Evolutionary conservation across 2,113 vertebrate species (phyloP).

Genomic region (Drymodes brunneopygia): DNA sequence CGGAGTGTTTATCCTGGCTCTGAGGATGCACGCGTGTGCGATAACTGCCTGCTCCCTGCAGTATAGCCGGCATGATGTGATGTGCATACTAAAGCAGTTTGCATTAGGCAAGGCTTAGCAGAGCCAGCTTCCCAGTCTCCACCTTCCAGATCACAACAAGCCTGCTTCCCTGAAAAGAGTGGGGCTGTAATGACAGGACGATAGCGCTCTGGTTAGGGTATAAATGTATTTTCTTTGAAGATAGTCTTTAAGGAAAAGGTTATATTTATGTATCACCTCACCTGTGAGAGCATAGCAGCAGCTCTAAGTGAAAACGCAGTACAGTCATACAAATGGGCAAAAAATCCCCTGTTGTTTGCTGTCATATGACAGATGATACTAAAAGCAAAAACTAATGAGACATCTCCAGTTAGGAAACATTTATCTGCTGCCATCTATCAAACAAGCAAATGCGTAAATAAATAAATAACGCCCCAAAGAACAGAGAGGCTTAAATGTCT

Average conservation of each 20-base stretch:
- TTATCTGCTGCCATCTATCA: slow-evolving; percentile 35
- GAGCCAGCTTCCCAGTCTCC: slow-evolving; percentile 41
- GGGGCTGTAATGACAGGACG: neutral
- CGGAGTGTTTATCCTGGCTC: slow-evolving; percentile 66
- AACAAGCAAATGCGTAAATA: neutral
- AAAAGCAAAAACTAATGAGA: slow-evolving; percentile 53
- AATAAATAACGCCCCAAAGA: neutral
- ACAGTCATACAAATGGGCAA: neutral
- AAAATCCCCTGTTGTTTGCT: neutral
- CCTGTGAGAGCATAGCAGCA: neutral
- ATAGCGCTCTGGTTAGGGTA: neutral
- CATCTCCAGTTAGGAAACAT: slow-evolving; percentile 24
- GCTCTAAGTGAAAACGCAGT: neutral
- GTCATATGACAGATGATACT: neutral
- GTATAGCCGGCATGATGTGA: slow-evolving; percentile 59
- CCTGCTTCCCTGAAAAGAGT: neutral
- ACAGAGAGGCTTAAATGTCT: neutral
- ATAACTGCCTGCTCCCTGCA: slow-evolving; percentile 69
- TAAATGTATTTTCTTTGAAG: neutral
- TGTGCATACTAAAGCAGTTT: slow-evolving; percentile 66
- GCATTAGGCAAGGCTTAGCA: slow-evolving; percentile 60
- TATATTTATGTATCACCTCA: neutral
- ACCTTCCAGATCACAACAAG: slow-evolving; percentile 33
- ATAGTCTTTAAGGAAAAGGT: neutral
- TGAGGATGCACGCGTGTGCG: slow-evolving; percentile 56